These are phyloP conservation scores for Willisornis vidua DNA, from an alignment of 2,113 vertebrate genomes.

Conservation along the genomic window DNA sequence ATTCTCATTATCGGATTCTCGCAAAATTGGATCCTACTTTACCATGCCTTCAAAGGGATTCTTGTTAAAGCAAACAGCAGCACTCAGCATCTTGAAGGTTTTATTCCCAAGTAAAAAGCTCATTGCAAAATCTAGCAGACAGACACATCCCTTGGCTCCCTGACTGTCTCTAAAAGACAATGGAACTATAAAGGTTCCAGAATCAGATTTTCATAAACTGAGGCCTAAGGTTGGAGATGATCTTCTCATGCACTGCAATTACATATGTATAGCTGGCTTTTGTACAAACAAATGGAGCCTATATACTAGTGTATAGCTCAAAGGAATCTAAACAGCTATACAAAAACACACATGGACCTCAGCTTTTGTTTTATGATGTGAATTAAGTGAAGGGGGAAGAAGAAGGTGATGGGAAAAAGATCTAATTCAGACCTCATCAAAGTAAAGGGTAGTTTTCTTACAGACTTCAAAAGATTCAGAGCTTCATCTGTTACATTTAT, in stretches of 20 bases:
- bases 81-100: background rate
- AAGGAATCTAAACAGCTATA: slow-evolving; percentile 21
- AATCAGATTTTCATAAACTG: slow-evolving; percentile 39
- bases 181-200: background rate
- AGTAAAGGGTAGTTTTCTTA: slow-evolving; percentile 42
- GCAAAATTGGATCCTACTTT: background rate
- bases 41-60: background rate
- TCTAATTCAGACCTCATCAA: slow-evolving; percentile 54
- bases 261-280: slow-evolving; percentile 35
- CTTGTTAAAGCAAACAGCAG: background rate
- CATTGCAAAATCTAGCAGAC: background rate
- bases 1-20: background rate
- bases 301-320: background rate
- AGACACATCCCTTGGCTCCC: background rate
- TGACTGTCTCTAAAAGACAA: background rate
- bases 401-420: slow-evolving; percentile 32
- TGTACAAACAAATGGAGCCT: background rate
- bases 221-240: slow-evolving; percentile 28
- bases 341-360: background rate
- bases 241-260: slow-evolving; percentile 38
- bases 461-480: slow-evolving; percentile 52
- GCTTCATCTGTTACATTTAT: slow-evolving; percentile 1
- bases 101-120: background rate
- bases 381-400: slow-evolving; percentile 23
- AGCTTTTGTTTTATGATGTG: slow-evolving; percentile 38